Base-by-base conservation (phyloP, 1,140 invertebrate genomes). In the Pogonognathellus flavescens region DNA sequence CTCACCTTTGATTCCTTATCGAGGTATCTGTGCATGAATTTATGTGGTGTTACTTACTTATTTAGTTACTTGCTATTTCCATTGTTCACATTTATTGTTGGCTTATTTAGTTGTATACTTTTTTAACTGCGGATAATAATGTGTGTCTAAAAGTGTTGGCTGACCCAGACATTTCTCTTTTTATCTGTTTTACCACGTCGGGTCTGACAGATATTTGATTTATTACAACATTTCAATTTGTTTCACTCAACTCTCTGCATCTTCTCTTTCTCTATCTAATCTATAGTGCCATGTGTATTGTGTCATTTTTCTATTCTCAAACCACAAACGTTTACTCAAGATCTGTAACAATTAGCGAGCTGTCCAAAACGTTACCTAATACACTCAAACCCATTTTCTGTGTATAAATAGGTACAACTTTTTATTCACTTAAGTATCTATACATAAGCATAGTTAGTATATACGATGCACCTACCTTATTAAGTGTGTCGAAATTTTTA, bases 1-100 rank as follows among this genome's bases (percentile, higher is more conserved):
- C 49, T 76, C 70, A 76, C 70, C 70, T 76, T 76, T 76, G 70
- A 76, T 76, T 76, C 70, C 70, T 76, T 76, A 76, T 76, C 70
- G 25, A 76, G 41, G 1, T 41, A 16, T 76, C 31, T 41, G 31
- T 76, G 10, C 41, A 41, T 16, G 14, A 49, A 76, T 76, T 49
- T 50, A 49, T 10, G n/a, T 7, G 16, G 10, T 49, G 7, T 76
- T 41, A 49, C 13, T 49, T 22, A 9, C 66, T 14, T 72, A 49
- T 72, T 66, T 66, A 66, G 9, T 13, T 25, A 20, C 14, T 25
- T 66, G 31, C 31, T 66, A 66, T 66, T 66, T 25, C 60, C 18
- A 31, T 66, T 66, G 62, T 31, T 66, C 25, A 41, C 31, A 41
- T 41, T 25, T 14, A 25, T 66, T 66, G 62, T 66, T 66, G 3